Percentiles rank a stretch among this genome's conserved stretches.
Evolutionary conservation across 2,113 vertebrate species (phyloP).

Genomic region (Macroglossus sobrinus): DNA sequence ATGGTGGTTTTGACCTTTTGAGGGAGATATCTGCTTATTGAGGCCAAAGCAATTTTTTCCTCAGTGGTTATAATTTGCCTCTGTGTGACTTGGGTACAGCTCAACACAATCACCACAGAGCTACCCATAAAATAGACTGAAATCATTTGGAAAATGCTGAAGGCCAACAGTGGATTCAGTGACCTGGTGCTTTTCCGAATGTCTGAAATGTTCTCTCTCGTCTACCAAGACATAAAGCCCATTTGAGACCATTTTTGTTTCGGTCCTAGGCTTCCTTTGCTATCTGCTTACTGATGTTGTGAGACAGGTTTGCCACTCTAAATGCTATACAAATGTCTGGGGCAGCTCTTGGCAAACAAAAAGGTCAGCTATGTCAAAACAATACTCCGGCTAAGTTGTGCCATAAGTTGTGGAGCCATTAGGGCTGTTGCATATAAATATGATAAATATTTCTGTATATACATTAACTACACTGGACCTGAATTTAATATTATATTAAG

Average conservation of each 20-base stretch:
- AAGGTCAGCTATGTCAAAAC: background rate
- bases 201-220: background rate
- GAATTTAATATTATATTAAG: background rate
- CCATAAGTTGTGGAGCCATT: background rate
- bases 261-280: background rate
- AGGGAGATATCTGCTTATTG: background rate
- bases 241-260: background rate
- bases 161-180: background rate
- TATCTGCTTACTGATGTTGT: background rate
- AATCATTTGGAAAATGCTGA: background rate
- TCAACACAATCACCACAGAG: background rate
- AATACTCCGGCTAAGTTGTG: background rate
- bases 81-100: background rate
- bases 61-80: background rate
- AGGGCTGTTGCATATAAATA: background rate
- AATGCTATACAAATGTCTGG: background rate
- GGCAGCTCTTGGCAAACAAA: conserved; percentile 35
- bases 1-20: background rate
- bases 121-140: background rate
- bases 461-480: conserved; percentile 6
- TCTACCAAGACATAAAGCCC: background rate
- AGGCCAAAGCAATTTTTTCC: conserved; percentile 6
- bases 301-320: background rate
- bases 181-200: background rate
- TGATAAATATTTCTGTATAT: background rate